Conservation (phyloP, 2,797 vertebrate genomes). For the Phoeniculus purpureus region DNA sequence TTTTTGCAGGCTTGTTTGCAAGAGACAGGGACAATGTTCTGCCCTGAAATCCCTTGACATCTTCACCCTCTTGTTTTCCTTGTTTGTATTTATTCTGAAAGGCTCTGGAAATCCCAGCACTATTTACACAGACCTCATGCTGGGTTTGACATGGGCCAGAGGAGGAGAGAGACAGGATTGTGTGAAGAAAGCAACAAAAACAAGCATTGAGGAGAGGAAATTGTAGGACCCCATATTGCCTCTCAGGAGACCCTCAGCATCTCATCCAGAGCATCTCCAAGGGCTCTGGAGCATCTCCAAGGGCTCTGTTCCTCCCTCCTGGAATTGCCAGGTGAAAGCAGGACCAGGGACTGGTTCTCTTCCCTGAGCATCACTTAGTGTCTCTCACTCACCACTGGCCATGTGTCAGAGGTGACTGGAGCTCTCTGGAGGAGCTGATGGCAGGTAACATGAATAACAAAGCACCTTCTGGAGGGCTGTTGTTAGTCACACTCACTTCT, state of each 20-base stretch:
- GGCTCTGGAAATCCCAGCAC: slow-evolving; percentile 39
- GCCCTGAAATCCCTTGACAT: not conserved
- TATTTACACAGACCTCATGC: slow-evolving; percentile 2
- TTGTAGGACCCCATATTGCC: not conserved
- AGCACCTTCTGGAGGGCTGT: slow-evolving; percentile 75
- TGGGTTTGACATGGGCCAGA: not conserved
- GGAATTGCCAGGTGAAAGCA: not conserved
- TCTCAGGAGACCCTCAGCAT: not conserved
- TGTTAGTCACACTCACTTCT: slow-evolving; percentile 74
- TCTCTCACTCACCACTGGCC: not conserved
- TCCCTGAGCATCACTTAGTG: not conserved
- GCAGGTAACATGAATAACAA: slow-evolving; percentile 56
- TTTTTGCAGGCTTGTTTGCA: not conserved
- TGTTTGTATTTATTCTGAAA: slow-evolving; percentile 50
- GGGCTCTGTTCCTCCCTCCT: not conserved
- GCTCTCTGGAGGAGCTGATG: not conserved
- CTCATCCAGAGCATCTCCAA: not conserved
- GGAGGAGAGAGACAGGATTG: not conserved
- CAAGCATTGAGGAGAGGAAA: not conserved
- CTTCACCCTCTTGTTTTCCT: slow-evolving; percentile 34
- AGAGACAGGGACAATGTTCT: not conserved
- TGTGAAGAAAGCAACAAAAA: not conserved
- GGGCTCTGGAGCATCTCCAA: not conserved
- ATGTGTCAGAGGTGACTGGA: not conserved
- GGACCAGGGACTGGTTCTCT: not conserved